Conservation (phyloP, 2,113 vertebrate species). For the Cricetomys ansorgei region DNA sequence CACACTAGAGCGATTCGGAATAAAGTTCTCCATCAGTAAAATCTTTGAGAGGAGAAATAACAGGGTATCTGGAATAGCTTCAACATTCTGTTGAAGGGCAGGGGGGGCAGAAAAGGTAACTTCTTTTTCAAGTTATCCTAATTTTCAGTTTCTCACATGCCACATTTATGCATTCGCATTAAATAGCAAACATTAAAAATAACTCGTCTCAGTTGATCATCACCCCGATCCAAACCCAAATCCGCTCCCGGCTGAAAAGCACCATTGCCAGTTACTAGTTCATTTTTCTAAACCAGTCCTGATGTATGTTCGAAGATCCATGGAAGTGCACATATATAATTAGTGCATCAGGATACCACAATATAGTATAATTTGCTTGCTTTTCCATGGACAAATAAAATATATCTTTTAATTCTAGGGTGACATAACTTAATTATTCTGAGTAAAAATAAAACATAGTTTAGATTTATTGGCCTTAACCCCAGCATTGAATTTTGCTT, state of each 20-base stretch:
- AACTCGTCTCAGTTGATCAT: constrained; percentile 15
- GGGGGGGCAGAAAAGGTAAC: constrained; percentile 38
- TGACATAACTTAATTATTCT: constrained; percentile 44
- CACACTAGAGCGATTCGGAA: background rate
- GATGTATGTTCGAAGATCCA: background rate
- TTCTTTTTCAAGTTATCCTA: constrained; percentile 43
- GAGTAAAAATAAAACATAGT: constrained; percentile 54
- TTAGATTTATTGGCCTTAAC: background rate
- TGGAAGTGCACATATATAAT: background rate
- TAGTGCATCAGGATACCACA: background rate
- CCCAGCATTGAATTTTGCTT: constrained; percentile 23
- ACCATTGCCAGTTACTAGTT: background rate
- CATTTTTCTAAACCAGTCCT: background rate
- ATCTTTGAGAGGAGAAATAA: constrained; percentile 20
- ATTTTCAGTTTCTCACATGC: constrained; percentile 43
- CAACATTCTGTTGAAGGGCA: constrained; percentile 8
- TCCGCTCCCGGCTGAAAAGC: background rate
- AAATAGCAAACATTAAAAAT: constrained; percentile 39
- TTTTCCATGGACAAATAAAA: constrained; percentile 45
- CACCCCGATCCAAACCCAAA: constrained; percentile 28
- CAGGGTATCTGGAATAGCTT: background rate
- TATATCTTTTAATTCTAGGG: constrained; percentile 48
- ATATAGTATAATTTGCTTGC: background rate
- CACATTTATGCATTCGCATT: constrained; percentile 14
- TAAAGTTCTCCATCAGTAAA: constrained; percentile 19